phyloP scores from a whole-genome alignment of 2,797 vertebrate species.

The Podargus strigoides region DNA sequence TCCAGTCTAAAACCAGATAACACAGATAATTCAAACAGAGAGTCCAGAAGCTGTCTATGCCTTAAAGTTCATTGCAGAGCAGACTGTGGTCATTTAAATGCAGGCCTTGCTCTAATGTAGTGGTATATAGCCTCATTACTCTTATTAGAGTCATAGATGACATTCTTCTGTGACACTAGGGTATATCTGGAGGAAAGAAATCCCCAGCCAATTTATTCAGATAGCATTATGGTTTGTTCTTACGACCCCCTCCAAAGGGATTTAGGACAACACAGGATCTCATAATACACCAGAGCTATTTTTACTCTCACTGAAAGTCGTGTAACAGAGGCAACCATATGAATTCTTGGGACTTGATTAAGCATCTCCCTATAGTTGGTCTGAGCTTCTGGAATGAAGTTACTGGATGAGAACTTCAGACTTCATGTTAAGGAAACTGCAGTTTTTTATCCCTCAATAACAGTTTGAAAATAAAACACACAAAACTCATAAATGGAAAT shows the following conservation, averaged over 20 bases:
- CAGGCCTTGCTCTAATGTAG: neutral
- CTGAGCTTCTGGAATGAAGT: neutral
- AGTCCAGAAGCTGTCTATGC: neutral
- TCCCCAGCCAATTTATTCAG: neutral
- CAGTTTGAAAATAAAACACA: neutral
- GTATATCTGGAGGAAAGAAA: neutral
- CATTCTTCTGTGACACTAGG: neutral
- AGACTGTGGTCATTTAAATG: neutral
- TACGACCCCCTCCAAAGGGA: neutral
- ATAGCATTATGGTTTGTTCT: neutral
- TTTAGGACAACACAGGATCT: neutral
- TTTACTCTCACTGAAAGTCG: neutral
- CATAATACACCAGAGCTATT: neutral
- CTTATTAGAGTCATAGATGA: neutral
- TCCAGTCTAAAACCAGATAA: neutral
- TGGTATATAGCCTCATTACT: neutral
- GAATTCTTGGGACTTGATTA: neutral
- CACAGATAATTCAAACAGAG: neutral
- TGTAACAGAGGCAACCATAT: neutral
- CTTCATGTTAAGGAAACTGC: neutral
- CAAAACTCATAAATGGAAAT: neutral
- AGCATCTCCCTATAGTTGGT: neutral
- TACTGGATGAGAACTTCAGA: neutral
- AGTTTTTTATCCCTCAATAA: neutral
- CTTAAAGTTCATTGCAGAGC: neutral